Evolutionary conservation across 2,797 vertebrate genomes (phyloP).

Genomic region (Crenuchus spilurus): DNA sequence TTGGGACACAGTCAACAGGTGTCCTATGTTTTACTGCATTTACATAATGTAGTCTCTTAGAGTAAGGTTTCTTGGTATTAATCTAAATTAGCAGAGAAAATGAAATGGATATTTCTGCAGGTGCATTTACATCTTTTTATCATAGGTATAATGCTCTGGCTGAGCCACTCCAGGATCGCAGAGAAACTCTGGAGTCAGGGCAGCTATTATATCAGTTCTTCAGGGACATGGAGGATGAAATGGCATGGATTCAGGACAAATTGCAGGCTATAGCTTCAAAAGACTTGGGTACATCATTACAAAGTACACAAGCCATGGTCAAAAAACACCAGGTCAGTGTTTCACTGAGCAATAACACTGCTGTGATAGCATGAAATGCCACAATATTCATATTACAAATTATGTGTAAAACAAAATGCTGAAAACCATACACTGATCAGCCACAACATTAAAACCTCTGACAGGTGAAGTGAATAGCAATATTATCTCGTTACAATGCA

Average conservation of each 20-base stretch:
- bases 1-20: slow-evolving; percentile 79
- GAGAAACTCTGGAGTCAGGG: slow-evolving; percentile 79
- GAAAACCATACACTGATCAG: no score
- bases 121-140: not conserved
- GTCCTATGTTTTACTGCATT: not conserved
- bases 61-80: not conserved
- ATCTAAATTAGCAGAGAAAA: not conserved
- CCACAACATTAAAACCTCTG: no score
- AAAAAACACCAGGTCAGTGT: slow-evolving; percentile 84
- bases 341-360: not conserved
- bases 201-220: slow-evolving; percentile 84
- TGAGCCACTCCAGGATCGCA: slow-evolving; percentile 76
- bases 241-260: slow-evolving; percentile 83
- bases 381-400: no score
- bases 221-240: slow-evolving; percentile 83
- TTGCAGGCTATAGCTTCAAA: slow-evolving; percentile 70
- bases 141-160: slow-evolving; percentile 80
- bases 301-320: slow-evolving; percentile 74
- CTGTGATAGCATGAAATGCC: no score
- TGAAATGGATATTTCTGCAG: not conserved
- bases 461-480: no score
- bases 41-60: not conserved
- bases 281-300: slow-evolving; percentile 79
- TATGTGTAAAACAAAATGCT: no score
- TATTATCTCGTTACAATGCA: no score